phyloP scores from a whole-genome alignment of 2,888 invertebrate genomes.

The Hypomecis atomaria region DNA sequence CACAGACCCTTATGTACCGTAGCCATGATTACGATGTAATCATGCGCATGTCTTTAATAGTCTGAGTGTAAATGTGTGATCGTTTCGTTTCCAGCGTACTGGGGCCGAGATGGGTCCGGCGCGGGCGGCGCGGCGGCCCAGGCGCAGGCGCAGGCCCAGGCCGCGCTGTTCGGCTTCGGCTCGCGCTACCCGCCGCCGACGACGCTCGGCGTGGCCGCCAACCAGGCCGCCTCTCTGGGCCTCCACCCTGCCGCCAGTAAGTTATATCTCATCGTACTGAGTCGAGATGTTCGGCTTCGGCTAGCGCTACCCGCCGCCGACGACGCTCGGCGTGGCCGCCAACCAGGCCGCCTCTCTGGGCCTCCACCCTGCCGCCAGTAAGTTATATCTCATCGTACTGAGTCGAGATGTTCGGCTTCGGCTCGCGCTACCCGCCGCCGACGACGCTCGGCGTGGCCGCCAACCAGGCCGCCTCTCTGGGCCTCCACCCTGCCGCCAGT shows the following conservation, averaged over 20 bases:
- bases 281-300: conserved; percentile 81
- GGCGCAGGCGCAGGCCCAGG: conserved; percentile 81
- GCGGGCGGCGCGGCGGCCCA: conserved; percentile 74
- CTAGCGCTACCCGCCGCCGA: conserved; percentile 83
- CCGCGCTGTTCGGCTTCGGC: conserved; percentile 78
- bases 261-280: conserved; percentile 53
- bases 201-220: conserved; percentile 93
- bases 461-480: conserved; percentile 93
- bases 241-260: conserved; percentile 90
- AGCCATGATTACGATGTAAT: background rate
- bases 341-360: conserved; percentile 94
- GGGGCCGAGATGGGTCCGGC: conserved; percentile 86
- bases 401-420: conserved; percentile 80
- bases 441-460: conserved; percentile 93
- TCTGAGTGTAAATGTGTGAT: background rate
- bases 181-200: conserved; percentile 85
- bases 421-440: conserved; percentile 83
- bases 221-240: conserved; percentile 93
- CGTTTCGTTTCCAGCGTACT: conserved; percentile 87
- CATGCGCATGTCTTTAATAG: background rate
- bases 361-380: conserved; percentile 89
- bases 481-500: conserved; percentile 90
- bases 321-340: conserved; percentile 92
- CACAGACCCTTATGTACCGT: no score
- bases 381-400: conserved; percentile 59